Conservation (phyloP, 1,140 invertebrate genomes). For the Euborellia annulipes region DNA sequence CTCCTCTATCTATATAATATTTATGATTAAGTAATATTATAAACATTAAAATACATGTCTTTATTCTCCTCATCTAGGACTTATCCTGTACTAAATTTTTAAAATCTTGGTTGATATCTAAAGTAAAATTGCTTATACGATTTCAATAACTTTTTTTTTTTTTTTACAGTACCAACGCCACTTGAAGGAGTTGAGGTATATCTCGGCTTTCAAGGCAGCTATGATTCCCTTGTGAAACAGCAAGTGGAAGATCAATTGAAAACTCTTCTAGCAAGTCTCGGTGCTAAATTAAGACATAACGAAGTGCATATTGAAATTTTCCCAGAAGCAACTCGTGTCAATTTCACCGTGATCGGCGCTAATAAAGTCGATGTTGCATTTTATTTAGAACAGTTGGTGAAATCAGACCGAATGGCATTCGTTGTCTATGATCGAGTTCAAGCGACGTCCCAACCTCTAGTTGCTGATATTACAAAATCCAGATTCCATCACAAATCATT, state of each 20-base stretch:
- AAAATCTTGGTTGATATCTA: background rate
- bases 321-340: constrained; percentile 36
- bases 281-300: constrained; percentile 33
- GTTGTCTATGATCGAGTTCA: constrained; percentile 5
- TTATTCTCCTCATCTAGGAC: no score
- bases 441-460: constrained; percentile 29
- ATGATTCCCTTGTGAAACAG: constrained; percentile 26
- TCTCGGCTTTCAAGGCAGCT: constrained; percentile 39
- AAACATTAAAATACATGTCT: no score
- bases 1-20: no score
- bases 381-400: constrained; percentile 40
- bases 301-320: constrained; percentile 35
- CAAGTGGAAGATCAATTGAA: constrained; percentile 35
- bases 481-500: constrained; percentile 37
- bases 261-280: constrained; percentile 32
- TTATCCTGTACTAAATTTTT: no score
- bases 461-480: constrained; percentile 47
- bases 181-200: constrained; percentile 42
- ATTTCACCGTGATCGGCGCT: constrained; percentile 40
- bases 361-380: constrained; percentile 50
- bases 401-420: constrained; percentile 13
- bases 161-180: constrained; percentile 35
- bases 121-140: background rate
- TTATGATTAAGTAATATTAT: no score
- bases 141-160: constrained; percentile 7